Percentiles rank a stretch among this genome's conserved stretches.
Conservation (phyloP, 2,888 invertebrate genomes). For the Gasteruption jaculator region DNA sequence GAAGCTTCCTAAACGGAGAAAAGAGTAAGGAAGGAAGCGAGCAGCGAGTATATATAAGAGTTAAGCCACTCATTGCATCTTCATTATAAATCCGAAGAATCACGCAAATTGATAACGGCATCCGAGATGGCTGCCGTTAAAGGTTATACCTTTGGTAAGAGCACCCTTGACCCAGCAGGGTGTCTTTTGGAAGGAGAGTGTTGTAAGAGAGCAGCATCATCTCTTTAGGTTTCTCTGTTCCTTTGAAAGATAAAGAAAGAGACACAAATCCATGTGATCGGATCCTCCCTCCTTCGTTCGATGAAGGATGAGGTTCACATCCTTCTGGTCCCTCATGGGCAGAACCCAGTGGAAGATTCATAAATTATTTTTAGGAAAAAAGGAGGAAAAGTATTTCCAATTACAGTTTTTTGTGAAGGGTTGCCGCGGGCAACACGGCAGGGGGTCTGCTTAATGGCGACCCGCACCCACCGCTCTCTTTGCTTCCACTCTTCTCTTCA, state of each 20-base stretch:
- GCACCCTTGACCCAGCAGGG: constrained; percentile 40
- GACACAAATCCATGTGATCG: no score
- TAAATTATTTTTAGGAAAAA: constrained; percentile 52
- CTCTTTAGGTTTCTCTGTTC: no score
- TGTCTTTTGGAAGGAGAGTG: constrained; percentile 28
- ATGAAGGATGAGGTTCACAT: no score
- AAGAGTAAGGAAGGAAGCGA: constrained; percentile 21
- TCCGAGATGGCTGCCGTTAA: constrained; percentile 36
- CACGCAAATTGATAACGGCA: constrained; percentile 47
- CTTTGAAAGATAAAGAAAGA: no score
- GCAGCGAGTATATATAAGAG: no score
- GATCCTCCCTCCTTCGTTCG: no score
- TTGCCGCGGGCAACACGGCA: constrained; percentile 52
- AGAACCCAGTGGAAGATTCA: constrained; percentile 42
- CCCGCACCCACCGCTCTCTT: constrained; percentile 46
- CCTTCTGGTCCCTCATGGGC: no score
- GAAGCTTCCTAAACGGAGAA: constrained; percentile 16
- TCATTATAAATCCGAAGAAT: constrained; percentile 46
- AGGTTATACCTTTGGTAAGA: constrained; percentile 28
- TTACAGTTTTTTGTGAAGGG: constrained; percentile 53
- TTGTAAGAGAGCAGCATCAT: no score
- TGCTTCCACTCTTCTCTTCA: constrained; percentile 26
- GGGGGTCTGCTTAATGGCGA: constrained; percentile 53
- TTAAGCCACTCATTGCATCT: constrained; percentile 46
- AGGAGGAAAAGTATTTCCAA: constrained; percentile 53